Base-by-base conservation (phyloP, 2,113 vertebrate genomes). In the Oostethus manadensis region DNA sequence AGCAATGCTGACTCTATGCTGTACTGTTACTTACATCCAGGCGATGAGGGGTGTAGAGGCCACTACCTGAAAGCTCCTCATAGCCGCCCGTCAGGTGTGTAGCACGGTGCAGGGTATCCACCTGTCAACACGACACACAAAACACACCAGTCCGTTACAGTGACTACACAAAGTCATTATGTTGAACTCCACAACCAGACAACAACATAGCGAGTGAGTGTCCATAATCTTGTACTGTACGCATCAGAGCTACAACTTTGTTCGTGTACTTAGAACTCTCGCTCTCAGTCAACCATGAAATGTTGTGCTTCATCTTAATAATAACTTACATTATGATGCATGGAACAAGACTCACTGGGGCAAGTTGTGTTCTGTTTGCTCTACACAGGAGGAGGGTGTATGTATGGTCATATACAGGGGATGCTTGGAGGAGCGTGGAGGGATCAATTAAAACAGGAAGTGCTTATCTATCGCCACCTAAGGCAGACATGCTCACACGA, bases 41-140 rank as follows among this genome's bases (percentile, higher is more conserved):
- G 81, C 71, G 84, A 81, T 88, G 87, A 78, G 88, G 81, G 86
- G 82, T 84, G 85, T 88, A 88, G 81, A 89, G 86, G 77, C 81
- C 80, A 76, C 87, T 86, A 72, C 82, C 84, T 18, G 86, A 83
- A 87, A 88, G 84, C 86, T 89, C 86, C 82, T 91, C 90, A 91
- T 91, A 91, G 83, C 85, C 90, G 84, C 66, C 90, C 90, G 76
- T 91, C 89, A 89, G 90, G 90, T 86, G 90, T 91, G 88, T 91
- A 91, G 82, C 90, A 91, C 66, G 90, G 90, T 84, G 90, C 90
- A 88, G 90, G 90, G 87, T 91, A 91, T 89, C 89, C 90, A 86
- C 89, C 90, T 91, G 58, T 50, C 42, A 44, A 73, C 11, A 77
- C 60, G 45, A 72, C 79, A 40, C 57, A 64, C 43, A 58, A 48